These are phyloP conservation scores for Laupala kohalensis DNA, from an alignment of 1,140 invertebrate species.

Conservation along the genomic window DNA sequence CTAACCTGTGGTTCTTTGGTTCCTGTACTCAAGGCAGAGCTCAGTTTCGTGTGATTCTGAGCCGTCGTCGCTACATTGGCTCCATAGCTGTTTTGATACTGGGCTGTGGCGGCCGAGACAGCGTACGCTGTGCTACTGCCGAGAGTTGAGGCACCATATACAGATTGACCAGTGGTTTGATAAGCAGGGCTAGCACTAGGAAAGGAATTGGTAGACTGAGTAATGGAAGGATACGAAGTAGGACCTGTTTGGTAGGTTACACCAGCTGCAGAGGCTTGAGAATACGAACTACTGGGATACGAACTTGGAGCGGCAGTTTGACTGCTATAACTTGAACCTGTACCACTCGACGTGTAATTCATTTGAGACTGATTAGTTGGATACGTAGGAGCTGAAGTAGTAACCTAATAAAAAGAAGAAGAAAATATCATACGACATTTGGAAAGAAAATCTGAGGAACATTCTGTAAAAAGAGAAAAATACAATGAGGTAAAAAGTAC, in stretches of 20 bases:
- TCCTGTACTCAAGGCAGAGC: constrained; percentile 8
- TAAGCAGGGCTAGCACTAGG: constrained; percentile 6
- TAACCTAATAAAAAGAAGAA: not conserved
- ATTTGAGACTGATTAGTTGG: constrained; percentile 11
- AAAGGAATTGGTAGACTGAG: constrained; percentile 9
- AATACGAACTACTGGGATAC: constrained; percentile 10
- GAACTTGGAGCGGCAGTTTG: not conserved
- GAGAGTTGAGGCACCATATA: constrained; percentile 10
- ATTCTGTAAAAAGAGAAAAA: not conserved
- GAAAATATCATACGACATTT: not conserved
- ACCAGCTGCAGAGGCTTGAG: constrained; percentile 3
- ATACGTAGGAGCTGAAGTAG: constrained; percentile 4
- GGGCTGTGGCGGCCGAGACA: constrained; percentile 6
- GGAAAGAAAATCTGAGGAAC: not conserved
- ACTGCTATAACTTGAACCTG: constrained; percentile 4
- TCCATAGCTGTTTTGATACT: constrained; percentile 16
- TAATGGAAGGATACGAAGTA: constrained; percentile 13
- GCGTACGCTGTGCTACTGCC: constrained; percentile 7
- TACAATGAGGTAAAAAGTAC: no score
- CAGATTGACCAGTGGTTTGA: constrained; percentile 12
- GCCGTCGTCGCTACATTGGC: constrained; percentile 1
- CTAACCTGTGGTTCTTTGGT: constrained; percentile 13
- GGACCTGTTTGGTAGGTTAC: constrained; percentile 10
- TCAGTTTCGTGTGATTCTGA: constrained; percentile 13
- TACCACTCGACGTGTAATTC: constrained; percentile 9